Evolutionary conservation across 2,888 invertebrate species (phyloP).

Genomic region (Syrphus vitripennis): DNA sequence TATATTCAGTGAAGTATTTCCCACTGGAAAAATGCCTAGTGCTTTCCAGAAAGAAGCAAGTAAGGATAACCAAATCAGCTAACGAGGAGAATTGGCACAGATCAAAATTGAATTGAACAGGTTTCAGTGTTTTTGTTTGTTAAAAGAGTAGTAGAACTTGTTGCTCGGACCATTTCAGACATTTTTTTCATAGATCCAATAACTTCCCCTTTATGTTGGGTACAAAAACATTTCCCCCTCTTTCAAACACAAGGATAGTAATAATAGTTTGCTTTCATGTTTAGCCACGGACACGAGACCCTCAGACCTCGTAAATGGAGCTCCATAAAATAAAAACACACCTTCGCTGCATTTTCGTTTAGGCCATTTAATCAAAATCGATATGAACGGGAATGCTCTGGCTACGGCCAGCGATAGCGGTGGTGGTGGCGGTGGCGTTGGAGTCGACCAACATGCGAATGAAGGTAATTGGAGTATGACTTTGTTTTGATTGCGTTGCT

Average conservation of each 20-base stretch:
- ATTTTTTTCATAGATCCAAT: not conserved
- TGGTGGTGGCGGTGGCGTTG: not conserved
- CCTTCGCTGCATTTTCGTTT: conserved; percentile 59
- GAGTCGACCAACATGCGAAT: conserved; percentile 41
- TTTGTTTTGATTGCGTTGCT: conserved; percentile 56
- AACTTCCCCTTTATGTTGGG: not conserved
- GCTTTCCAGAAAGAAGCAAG: no score
- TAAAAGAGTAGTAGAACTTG: no score
- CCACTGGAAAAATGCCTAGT: no score
- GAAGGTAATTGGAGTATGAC: conserved; percentile 67
- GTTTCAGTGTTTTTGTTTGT: no score
- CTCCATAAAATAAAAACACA: conserved; percentile 41
- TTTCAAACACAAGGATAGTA: not conserved
- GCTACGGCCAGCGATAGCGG: no score
- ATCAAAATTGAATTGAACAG: no score
- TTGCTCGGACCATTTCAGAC: no score
- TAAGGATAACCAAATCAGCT: no score
- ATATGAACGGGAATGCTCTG: conserved; percentile 38
- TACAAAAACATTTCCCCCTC: not conserved
- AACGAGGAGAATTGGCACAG: no score
- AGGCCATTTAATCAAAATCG: conserved; percentile 64
- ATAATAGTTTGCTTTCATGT: conserved; percentile 33
- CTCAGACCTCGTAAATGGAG: not conserved
- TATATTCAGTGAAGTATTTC: no score
- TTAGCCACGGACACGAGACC: conserved; percentile 14